Base-by-base conservation (phyloP, 2,113 vertebrate genomes). In the Lota lota region DNA sequence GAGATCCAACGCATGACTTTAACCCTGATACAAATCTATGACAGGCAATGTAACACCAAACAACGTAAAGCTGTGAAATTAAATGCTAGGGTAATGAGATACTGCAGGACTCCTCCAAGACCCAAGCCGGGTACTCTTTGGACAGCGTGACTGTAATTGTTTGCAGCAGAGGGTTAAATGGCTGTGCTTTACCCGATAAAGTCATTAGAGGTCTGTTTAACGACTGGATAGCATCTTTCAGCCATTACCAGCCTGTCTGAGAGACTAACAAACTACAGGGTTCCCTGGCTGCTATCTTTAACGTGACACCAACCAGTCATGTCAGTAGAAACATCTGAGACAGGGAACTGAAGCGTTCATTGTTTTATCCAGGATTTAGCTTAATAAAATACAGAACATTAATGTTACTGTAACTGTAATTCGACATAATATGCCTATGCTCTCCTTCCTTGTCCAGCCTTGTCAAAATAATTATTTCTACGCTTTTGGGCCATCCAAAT, bases 151-250 rank as follows among this genome's bases (percentile, higher is more conserved):
- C 71, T 78, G 3, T 61, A 74, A 73, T 65, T 64, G 72, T 24
- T 63, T 47, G 61, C 56, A 19, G 67, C 63, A 69, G 83, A 79
- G 68, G 69, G 64, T 10, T 70, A 69, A 79, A 84, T 80, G 75
- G 77, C 71, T 71, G 61, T 50, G 50, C 70, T 80, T 80, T 80
- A 63, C 10, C 75, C 19, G 16, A 84, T 80, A 70, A 22, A 76
- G 74, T 81, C 80, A 87, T 85, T 85, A 85, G 58, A 58, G 64
- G 54, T 19, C 75, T 72, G 83, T 81, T 87, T 75, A 85, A 85
- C 83, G 67, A 58, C 61, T 76, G 22, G 81, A 87, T 84, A 86
- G 69, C 54, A 85, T 86, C 85, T 79, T 53, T 65, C 18, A 79
- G 70, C 77, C 74, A 84, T 84, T 85, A 81, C 57, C 68, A 40